Base-by-base conservation (phyloP, 1,140 invertebrate species). In the Leptonema lineaticorne region DNA sequence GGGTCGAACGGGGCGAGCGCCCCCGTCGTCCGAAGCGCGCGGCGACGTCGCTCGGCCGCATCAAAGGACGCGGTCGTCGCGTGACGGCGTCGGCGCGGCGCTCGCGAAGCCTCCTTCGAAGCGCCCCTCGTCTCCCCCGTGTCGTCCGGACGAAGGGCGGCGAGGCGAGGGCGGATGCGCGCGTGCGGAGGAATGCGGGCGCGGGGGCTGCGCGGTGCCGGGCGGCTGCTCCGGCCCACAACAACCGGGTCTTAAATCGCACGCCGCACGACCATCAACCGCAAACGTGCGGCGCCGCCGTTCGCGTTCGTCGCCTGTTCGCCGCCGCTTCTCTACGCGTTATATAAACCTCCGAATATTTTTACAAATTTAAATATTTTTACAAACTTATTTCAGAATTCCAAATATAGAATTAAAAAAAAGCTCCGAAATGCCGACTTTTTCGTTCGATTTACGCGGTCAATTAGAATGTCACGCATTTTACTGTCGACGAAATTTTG, bases 141-240 rank as follows among this genome's bases (percentile, higher is more conserved):
- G 30, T 5, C 30, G 11, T 33, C 11, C 30, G 30, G 5, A 33
- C 30, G 11, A 33, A 33, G 11, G 5, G 30, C 30, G 11, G n/a
- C n/a, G n/a, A n/a, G n/a, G n/a, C n/a, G n/a, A n/a, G n/a, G 5
- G 30, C 30, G 30, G 11, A 33, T 33, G 30, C 11, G 30, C 30
- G 30, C 30, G 11, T 11, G 30, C 37, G 11, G 37, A 11, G 37
- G 37, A 16, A 16, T 41, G 37, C 50, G 50, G 50, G 20, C 22
- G 5, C 8, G 24, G 22, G 50, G 24, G 24, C 1, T 11, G 24
- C 4, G 50, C 9, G 50, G 20, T 7, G 50, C 50, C 50, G 50
- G 22, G 50, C 50, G 50, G 50, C 50, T 26, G 50, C 50, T 53
- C 50, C 22, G 50, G 22, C 50, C 50, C 50, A 53, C 50, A 26